These are phyloP conservation scores for Empidonax traillii DNA, from an alignment of 2,113 vertebrate species.

Conservation along the genomic window DNA sequence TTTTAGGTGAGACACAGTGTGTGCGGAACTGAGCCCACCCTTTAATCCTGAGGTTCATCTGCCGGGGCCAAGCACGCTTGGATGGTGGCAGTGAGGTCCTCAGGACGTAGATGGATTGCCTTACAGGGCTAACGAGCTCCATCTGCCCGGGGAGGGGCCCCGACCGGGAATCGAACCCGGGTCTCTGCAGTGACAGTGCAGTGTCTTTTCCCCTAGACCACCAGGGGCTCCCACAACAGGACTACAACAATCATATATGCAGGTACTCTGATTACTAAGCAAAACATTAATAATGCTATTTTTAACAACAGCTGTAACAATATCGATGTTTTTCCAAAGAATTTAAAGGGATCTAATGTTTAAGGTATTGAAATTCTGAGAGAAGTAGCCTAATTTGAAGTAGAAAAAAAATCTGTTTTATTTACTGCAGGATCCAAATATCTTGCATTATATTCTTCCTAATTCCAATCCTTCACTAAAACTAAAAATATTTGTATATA, in stretches of 20 bases:
- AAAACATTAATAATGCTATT: neutral
- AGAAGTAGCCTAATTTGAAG: neutral
- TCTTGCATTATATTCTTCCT: neutral
- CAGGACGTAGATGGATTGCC: too few relatives aligned
- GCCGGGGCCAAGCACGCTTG: too few relatives aligned
- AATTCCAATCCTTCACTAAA: neutral
- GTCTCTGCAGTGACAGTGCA: too few relatives aligned
- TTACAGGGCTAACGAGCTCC: too few relatives aligned
- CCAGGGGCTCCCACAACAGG: too few relatives aligned
- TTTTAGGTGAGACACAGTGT: too few relatives aligned
- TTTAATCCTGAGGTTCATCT: too few relatives aligned
- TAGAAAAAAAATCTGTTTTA: neutral
- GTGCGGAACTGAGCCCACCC: too few relatives aligned
- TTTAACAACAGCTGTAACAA: neutral
- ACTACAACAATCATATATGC: neutral
- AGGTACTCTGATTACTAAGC: neutral
- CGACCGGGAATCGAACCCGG: too few relatives aligned
- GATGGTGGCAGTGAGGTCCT: too few relatives aligned
- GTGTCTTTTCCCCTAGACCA: too few relatives aligned
- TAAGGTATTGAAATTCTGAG: neutral
- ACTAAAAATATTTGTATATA: neutral
- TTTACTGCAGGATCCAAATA: neutral
- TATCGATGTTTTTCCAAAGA: neutral
- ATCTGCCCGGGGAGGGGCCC: too few relatives aligned
- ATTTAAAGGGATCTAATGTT: neutral